These are phyloP conservation scores for Brachionus angularis DNA, from an alignment of 1,140 invertebrate genomes.

Conservation along the genomic window DNA sequence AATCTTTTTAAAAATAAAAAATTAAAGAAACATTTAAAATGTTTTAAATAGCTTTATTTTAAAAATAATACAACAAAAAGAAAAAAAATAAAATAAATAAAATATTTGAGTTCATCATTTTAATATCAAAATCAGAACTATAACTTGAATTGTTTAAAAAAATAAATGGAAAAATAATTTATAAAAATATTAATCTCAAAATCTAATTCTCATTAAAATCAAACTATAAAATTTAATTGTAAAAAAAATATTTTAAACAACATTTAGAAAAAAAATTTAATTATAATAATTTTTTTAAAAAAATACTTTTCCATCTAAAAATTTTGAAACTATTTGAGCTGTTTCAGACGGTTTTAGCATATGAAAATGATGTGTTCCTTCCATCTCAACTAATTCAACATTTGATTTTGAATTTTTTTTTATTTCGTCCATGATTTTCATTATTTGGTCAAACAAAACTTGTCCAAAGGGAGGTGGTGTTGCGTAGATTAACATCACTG, in stretches of 20 bases:
- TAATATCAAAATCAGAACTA: no score
- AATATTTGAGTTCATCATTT: no score
- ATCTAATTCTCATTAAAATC: not conserved
- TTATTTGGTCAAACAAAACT: conserved; percentile 37
- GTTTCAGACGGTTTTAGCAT: conserved; percentile 34
- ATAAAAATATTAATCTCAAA: not conserved
- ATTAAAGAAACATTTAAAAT: no score
- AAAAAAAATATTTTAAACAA: no score
- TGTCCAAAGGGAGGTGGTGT: conserved; percentile 33
- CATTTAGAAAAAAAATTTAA: no score
- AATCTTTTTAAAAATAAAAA: conserved; percentile 16
- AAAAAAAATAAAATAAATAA: no score
- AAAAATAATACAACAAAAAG: no score
- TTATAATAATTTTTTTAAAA: not conserved
- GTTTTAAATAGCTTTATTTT: no score
- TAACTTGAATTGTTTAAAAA: no score
- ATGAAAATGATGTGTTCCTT: conserved; percentile 43
- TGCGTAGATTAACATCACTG: conserved; percentile 32
- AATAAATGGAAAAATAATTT: no score
- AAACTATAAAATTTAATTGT: not conserved
- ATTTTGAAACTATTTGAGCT: conserved; percentile 22
- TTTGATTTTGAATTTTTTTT: conserved; percentile 35
- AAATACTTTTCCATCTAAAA: conserved; percentile 21
- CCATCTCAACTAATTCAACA: conserved; percentile 4
- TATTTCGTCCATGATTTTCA: conserved; percentile 42